These are phyloP conservation scores for Paracyclopina nana DNA, from an alignment of 1,140 invertebrate genomes.

Conservation along the genomic window DNA sequence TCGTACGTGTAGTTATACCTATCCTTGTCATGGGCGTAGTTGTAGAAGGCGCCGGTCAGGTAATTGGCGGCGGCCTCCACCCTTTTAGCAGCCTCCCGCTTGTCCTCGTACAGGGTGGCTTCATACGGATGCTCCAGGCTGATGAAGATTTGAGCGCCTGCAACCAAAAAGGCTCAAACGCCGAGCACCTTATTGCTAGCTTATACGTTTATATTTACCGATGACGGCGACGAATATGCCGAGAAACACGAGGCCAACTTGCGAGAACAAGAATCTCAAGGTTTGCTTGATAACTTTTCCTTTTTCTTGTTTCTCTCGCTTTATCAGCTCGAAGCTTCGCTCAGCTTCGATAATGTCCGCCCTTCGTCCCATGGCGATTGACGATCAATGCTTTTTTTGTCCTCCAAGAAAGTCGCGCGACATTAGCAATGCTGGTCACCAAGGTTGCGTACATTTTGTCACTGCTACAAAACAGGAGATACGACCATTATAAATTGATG, in stretches of 20 bases:
- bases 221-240: background rate
- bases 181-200: too few species aligned
- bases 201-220: too few species aligned
- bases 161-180: too few species aligned
- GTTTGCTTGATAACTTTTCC: background rate
- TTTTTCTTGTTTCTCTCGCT: background rate
- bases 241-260: background rate
- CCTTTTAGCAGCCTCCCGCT: background rate
- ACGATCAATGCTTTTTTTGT: too few species aligned
- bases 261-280: background rate
- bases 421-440: too few species aligned
- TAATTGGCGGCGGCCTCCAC: background rate
- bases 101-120: background rate
- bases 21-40: background rate
- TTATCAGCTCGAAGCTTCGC: background rate
- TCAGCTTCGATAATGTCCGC: background rate
- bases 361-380: slow-evolving; percentile 1
- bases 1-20: background rate
- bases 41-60: background rate
- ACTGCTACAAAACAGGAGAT: too few species aligned
- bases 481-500: too few species aligned
- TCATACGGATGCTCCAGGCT: background rate
- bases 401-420: too few species aligned
- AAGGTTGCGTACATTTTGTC: too few species aligned
- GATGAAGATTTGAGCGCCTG: background rate